A percentile compares a stretch with the other conserved stretches of the same genome.
phyloP scores from a whole-genome alignment of 1,140 invertebrate genomes.

The Brachionus sp. region DNA sequence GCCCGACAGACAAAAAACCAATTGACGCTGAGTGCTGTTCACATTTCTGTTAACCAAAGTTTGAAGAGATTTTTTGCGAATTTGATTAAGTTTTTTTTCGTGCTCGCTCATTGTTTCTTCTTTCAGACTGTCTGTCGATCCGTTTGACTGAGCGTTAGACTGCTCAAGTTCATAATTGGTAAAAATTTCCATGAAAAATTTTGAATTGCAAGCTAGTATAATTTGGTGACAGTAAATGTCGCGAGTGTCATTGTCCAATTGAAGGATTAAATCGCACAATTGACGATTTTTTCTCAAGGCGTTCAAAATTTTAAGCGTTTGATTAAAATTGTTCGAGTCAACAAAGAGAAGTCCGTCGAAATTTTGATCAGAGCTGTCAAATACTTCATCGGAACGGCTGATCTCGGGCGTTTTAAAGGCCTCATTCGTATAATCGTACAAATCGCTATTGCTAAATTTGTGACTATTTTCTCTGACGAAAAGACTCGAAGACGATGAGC shows the following conservation, averaged over 20 bases:
- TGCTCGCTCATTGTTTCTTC: not conserved
- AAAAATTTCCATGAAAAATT: slow-evolving; percentile 43
- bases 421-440: slow-evolving; percentile 36
- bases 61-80: not conserved
- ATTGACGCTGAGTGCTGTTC: slow-evolving; percentile 21
- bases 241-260: not conserved
- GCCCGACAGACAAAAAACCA: slow-evolving; percentile 30
- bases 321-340: not conserved
- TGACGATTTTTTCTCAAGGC: slow-evolving; percentile 33
- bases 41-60: slow-evolving; percentile 25
- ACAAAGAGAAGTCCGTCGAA: slow-evolving; percentile 2
- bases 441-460: slow-evolving; percentile 37
- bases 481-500: not conserved
- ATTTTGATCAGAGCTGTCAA: slow-evolving; percentile 4
- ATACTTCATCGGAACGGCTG: not conserved
- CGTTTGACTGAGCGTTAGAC: not conserved
- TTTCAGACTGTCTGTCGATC: not conserved
- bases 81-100: not conserved
- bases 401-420: not conserved
- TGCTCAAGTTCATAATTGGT: slow-evolving; percentile 12
- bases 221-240: slow-evolving; percentile 33
- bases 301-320: slow-evolving; percentile 40
- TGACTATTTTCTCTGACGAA: not conserved
- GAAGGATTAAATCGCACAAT: slow-evolving; percentile 42
- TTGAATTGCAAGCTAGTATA: slow-evolving; percentile 39